Conservation (phyloP, 2,113 vertebrate species). For the Indicator maculatus region DNA sequence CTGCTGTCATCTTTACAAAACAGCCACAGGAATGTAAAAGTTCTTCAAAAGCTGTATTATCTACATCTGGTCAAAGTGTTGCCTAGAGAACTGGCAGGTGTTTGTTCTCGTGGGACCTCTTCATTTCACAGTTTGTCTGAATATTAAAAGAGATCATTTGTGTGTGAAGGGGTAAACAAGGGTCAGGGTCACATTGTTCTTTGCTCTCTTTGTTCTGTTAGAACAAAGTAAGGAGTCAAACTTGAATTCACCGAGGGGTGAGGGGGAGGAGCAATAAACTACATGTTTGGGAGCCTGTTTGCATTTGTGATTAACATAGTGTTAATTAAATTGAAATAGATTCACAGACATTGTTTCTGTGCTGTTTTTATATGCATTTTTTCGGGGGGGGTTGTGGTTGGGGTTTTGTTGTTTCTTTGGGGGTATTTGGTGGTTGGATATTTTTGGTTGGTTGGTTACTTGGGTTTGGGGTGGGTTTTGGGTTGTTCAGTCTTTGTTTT, state of each 20-base stretch:
- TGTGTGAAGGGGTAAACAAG: slow-evolving; percentile 35
- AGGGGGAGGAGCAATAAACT: background rate
- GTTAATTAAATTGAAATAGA: slow-evolving; percentile 41
- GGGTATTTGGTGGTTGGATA: too few species aligned
- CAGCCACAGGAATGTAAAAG: background rate
- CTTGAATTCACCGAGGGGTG: background rate
- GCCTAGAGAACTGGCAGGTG: background rate
- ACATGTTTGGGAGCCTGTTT: slow-evolving; percentile 33
- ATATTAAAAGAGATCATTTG: slow-evolving; percentile 42
- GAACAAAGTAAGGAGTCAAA: slow-evolving; percentile 61
- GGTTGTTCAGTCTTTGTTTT: too few species aligned
- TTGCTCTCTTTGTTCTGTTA: slow-evolving; percentile 47
- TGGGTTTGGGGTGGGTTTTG: too few species aligned
- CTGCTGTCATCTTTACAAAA: background rate
- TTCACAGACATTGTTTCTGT: background rate
- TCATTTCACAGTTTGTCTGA: background rate
- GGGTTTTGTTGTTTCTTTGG: too few species aligned
- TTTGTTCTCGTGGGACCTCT: slow-evolving; percentile 34
- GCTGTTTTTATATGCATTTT: background rate
- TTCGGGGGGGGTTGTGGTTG: too few species aligned
- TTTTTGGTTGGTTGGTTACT: too few species aligned
- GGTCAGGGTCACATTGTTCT: slow-evolving; percentile 40
- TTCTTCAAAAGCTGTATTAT: background rate
- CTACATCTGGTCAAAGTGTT: background rate
- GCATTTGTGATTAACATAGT: slow-evolving; percentile 17